Conservation (phyloP, 2,888 invertebrate species). For the Mimachlamys varia region DNA sequence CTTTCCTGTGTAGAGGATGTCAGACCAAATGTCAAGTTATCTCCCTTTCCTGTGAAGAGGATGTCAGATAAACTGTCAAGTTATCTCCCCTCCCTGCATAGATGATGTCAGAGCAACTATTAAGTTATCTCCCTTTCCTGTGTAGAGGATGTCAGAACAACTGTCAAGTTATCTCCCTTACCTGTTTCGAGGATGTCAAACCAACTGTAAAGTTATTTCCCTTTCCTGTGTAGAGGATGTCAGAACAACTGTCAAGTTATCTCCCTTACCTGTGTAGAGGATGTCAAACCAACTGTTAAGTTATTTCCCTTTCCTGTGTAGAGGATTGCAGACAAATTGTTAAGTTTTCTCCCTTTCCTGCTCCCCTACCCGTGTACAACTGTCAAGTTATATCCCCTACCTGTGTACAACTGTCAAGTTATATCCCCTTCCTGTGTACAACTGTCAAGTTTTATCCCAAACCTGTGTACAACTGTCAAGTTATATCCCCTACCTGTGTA, state of each 20-base stretch:
- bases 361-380: too few relatives aligned
- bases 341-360: too few relatives aligned
- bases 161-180: constrained; percentile 42
- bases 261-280: too few relatives aligned
- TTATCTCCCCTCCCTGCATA: background rate
- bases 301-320: too few relatives aligned
- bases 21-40: constrained; percentile 20
- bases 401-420: constrained; percentile 45
- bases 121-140: too few relatives aligned
- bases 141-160: too few relatives aligned
- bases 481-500: too few relatives aligned
- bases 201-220: background rate
- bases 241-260: background rate
- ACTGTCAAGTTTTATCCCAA: background rate
- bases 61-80: constrained; percentile 52
- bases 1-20: constrained; percentile 51
- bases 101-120: background rate
- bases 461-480: too few relatives aligned
- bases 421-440: constrained; percentile 47
- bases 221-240: too few relatives aligned
- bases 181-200: constrained; percentile 49
- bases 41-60: constrained; percentile 51
- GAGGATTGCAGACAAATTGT: background rate
- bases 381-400: constrained; percentile 45
- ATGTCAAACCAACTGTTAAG: background rate